phyloP scores from a whole-genome alignment of 2,888 invertebrate species.

The Lithodes maja region DNA sequence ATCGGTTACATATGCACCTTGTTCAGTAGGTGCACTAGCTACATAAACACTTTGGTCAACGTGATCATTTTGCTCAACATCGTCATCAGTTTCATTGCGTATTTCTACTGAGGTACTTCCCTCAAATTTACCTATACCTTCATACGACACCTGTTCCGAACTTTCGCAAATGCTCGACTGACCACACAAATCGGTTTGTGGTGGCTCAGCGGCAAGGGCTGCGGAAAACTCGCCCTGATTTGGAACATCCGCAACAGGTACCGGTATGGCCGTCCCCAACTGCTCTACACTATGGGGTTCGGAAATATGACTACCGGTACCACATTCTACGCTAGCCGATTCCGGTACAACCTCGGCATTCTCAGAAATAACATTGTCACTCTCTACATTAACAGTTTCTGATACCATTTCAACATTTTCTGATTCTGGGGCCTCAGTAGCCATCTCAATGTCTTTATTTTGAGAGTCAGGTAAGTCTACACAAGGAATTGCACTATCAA shows the following conservation, averaged over 20 bases:
- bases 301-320: not conserved
- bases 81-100: not conserved
- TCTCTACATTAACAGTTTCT: not conserved
- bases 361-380: not conserved
- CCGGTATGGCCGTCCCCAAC: not conserved
- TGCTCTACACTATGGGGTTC: slow-evolving; percentile 39
- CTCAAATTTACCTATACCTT: no score
- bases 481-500: slow-evolving; percentile 14
- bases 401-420: not conserved
- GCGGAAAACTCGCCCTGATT: no score
- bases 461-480: not conserved
- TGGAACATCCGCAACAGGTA: no score
- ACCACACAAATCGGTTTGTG: not conserved
- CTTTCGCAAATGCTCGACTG: no score
- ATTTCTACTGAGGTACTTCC: no score
- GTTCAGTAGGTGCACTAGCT: no score
- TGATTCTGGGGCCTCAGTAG: not conserved
- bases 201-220: not conserved
- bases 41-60: not conserved
- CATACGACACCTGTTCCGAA: no score
- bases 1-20: no score
- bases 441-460: not conserved
- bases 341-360: not conserved
- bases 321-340: not conserved
- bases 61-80: not conserved